Conservation (phyloP, 2,113 vertebrate genomes). For the Misgurnus mizolepis region DNA sequence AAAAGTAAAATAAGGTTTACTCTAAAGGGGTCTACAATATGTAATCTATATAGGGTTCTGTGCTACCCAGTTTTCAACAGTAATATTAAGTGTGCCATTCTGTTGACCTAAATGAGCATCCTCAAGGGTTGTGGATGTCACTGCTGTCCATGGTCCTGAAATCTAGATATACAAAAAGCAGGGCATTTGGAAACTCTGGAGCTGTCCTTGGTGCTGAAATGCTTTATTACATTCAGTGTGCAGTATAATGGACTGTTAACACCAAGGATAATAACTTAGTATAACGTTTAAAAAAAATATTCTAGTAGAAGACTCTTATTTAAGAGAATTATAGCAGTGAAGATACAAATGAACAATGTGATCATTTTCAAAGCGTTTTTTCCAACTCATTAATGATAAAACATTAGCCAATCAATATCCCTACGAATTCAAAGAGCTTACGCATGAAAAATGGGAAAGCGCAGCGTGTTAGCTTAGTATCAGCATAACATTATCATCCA, state of each 20-base stretch:
- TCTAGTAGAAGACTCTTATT: too few relatives aligned
- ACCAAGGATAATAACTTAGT: too few relatives aligned
- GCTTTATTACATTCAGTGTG: not conserved
- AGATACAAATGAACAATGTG: too few relatives aligned
- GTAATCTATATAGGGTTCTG: constrained; percentile 28
- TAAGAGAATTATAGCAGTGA: too few relatives aligned
- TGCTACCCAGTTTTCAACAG: not conserved
- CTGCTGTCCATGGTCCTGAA: constrained; percentile 1
- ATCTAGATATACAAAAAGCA: not conserved
- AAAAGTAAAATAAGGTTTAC: not conserved
- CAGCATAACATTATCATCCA: too few relatives aligned
- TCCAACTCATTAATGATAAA: too few relatives aligned
- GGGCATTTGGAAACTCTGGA: not conserved
- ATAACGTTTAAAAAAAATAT: too few relatives aligned
- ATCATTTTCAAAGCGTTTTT: too few relatives aligned
- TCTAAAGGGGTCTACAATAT: not conserved
- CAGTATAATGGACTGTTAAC: not conserved
- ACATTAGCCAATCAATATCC: too few relatives aligned
- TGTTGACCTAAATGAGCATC: constrained; percentile 5
- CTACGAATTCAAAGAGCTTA: too few relatives aligned
- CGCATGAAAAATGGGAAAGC: too few relatives aligned
- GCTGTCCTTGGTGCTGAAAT: constrained; percentile 25
- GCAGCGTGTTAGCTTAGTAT: too few relatives aligned
- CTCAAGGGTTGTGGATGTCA: constrained; percentile 2
- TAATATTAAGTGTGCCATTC: constrained; percentile 4